phyloP scores from a whole-genome alignment of 2,888 invertebrate genomes.

The Tridacna crocea region DNA sequence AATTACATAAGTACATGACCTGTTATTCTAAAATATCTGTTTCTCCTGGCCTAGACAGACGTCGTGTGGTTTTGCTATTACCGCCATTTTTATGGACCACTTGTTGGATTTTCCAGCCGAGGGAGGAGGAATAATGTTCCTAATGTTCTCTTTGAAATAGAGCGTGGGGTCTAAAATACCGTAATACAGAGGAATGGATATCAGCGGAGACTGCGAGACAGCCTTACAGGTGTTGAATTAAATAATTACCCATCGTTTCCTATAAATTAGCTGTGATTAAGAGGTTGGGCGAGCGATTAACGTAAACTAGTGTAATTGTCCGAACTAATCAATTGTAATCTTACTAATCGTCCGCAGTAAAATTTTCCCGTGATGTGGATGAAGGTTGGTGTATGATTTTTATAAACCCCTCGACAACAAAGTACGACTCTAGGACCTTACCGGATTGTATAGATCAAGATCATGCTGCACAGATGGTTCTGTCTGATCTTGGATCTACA shows the following conservation, averaged over 20 bases:
- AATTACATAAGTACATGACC: too few relatives aligned
- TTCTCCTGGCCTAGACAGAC: constrained; percentile 15
- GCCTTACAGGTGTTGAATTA: constrained; percentile 14
- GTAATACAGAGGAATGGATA: background rate
- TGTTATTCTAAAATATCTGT: constrained; percentile 2
- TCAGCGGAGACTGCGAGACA: background rate
- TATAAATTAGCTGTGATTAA: constrained; percentile 11
- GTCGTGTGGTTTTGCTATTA: constrained; percentile 22
- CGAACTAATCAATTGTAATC: background rate
- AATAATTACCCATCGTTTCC: constrained; percentile 8
- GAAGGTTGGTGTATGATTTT: too few relatives aligned
- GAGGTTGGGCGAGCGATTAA: constrained; percentile 10
- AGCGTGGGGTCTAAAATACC: constrained; percentile 1
- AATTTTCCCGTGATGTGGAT: too few relatives aligned
- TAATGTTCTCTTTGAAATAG: constrained; percentile 4
- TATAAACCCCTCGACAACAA: too few relatives aligned
- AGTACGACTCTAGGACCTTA: too few relatives aligned
- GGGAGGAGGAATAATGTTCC: constrained; percentile 17
- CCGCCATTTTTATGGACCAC: constrained; percentile 6
- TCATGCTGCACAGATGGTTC: too few relatives aligned
- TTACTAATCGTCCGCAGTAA: constrained; percentile 8
- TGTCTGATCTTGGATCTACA: too few relatives aligned
- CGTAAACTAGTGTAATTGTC: constrained; percentile 5
- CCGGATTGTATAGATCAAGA: too few relatives aligned
- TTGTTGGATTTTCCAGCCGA: constrained; percentile 16